Evolutionary conservation across 2,113 vertebrate species (phyloP).

Genomic region (Felis chaus): DNA sequence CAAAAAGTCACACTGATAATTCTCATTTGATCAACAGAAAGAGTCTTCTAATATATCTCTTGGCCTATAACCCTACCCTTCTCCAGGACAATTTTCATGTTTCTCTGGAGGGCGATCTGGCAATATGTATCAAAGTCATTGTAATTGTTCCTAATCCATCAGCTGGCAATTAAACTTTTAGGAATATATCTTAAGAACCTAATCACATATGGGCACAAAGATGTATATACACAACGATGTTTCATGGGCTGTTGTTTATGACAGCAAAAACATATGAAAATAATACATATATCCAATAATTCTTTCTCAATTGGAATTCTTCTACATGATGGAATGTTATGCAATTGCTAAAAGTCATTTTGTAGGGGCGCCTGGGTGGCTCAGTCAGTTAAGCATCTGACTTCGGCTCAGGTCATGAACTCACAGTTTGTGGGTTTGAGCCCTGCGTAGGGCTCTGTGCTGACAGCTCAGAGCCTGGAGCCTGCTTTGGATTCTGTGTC

Average conservation of each 20-base stretch:
- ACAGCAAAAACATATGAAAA: not conserved
- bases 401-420: too few species aligned
- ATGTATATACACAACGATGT: not conserved
- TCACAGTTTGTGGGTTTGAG: too few species aligned
- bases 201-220: not conserved
- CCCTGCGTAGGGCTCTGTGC: too few species aligned
- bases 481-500: too few species aligned
- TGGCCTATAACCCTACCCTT: not conserved
- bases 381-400: too few species aligned
- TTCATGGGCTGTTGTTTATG: not conserved
- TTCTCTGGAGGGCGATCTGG: not conserved
- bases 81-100: not conserved
- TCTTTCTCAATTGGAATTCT: not conserved
- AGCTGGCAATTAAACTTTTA: not conserved
- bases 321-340: not conserved
- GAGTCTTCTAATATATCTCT: not conserved
- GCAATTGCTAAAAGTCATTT: not conserved
- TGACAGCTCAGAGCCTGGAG: too few species aligned
- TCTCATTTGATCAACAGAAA: not conserved
- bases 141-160: not conserved
- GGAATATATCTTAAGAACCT: not conserved
- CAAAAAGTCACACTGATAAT: not conserved
- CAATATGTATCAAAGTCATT: not conserved
- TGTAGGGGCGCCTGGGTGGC: not conserved
- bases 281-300: not conserved